Evolutionary conservation across 2,113 vertebrate genomes (phyloP), one percentile per base, ranked within the genome.

Genomic region (Saguinus imperator): DNA sequence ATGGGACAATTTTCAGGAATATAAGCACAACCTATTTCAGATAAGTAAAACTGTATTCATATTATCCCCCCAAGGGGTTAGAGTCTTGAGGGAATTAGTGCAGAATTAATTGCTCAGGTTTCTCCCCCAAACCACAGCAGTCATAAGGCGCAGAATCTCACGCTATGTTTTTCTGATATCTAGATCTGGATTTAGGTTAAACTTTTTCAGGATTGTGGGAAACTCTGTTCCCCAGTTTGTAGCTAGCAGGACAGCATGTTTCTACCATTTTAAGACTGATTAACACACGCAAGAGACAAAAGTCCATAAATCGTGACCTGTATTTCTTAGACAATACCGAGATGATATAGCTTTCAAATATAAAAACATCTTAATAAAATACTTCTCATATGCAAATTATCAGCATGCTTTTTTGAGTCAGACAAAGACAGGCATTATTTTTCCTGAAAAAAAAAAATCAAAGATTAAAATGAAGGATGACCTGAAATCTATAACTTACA

Each of bases 1-100:
- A 97, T 96, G 96, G 94, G 91, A 93, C 81, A 98, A 96, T 96
- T 97, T 96, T 97, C 95, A 97, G 85, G 89, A 95, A 95, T 96
- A 96, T 91, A 96, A 97, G 82, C 82, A 97, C 72, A 97, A 81
- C 81, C 72, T 92, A 95, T 97, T 96, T 97, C 86, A 93, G 91
- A 96, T 86, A 95, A 97, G 86, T 87, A 85, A 96, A 97, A 96
- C 57, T 70, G 55, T 83, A 94, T 91, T 90, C 88, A 87, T 96
- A 89, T 95, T 68, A 96, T 86, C 20, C 40, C 76, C 81, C 8
- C 72, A 92, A 88, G 68, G 95, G 94, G 52, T 94, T 64, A 96
- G 40, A 94, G 84, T 85, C 91, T 93, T 88, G 68, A 85, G 82
- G 70, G 95, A 97, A 97, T 96, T 96, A 95, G 86, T 95, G 84